phyloP scores from a whole-genome alignment of 1,140 invertebrate genomes.

The Antheraea pernyi region DNA sequence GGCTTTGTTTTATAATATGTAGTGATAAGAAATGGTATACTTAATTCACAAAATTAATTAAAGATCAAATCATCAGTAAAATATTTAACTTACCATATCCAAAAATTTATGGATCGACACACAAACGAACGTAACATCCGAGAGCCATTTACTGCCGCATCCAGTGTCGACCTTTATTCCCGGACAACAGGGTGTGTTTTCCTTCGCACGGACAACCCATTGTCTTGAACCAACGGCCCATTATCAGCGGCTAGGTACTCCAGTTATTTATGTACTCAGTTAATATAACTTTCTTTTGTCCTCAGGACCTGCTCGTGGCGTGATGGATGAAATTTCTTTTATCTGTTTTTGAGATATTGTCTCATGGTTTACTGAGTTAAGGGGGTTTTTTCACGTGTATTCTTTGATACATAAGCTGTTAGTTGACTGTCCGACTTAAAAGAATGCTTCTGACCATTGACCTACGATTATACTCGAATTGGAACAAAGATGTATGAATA shows the following conservation, averaged over 20 bases:
- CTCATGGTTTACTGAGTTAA: neutral
- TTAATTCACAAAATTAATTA: too few species aligned
- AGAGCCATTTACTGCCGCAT: constrained; percentile 29
- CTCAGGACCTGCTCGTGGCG: constrained; percentile 30
- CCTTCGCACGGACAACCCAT: constrained; percentile 18
- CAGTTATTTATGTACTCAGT: constrained; percentile 40
- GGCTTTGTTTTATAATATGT: too few species aligned
- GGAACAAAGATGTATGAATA: too few species aligned
- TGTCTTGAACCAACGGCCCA: constrained; percentile 29
- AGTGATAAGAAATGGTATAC: too few species aligned
- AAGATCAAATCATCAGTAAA: too few species aligned
- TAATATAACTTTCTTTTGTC: constrained; percentile 40
- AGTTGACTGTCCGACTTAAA: too few species aligned
- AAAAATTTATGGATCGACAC: constrained; percentile 14
- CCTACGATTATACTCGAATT: too few species aligned
- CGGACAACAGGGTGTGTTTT: constrained; percentile 30
- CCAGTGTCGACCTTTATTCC: constrained; percentile 22
- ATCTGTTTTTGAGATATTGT: constrained; percentile 16
- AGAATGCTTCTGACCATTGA: too few species aligned
- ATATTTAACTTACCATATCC: neutral
- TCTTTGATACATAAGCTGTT: neutral
- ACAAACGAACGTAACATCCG: constrained; percentile 17
- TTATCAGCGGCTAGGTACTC: constrained; percentile 30
- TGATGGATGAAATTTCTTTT: constrained; percentile 30
- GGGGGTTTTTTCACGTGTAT: neutral